Evolutionary conservation across 2,888 invertebrate species (phyloP), one percentile per base, ranked within the genome.

Genomic region (Sericinus montela): DNA sequence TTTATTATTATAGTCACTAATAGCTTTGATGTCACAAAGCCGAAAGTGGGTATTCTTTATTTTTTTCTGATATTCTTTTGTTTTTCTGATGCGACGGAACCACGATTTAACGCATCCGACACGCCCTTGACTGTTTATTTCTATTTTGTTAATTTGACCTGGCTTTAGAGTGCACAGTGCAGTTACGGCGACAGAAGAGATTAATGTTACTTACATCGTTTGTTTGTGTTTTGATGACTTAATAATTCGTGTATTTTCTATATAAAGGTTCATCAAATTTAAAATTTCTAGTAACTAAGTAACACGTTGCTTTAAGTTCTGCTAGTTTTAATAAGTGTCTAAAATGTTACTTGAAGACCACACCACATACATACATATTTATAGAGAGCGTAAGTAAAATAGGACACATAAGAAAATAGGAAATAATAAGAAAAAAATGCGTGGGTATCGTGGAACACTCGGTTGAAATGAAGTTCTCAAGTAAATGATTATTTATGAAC

Each of bases 191-290:
- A 45, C 41, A 41, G 19, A 3, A 23, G 9, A 37, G 45, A 50
- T 50, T 45, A 41, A 29, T 36, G 35, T 38, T 28, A 38, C 44
- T 34, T 19, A 32, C 29, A 11, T 35, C 38, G 34, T 50, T 50
- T 45, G 50, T 45, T 45, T 41, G 16, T 11, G 30, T 50, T 41
- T 41, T 50, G 45, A 50, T 45, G 50, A 29, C 50, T 50, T 45
- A 41, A 50, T 49, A 44, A 45, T 35, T 34, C 25, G 8, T 29
- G 36, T 28, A 29, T 30, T 7, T 10, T 28, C 3, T 47, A 35
- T 41, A 25, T 11, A 32, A 34, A 40, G 23, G 40, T 36, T n/a
- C 14, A 13, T 40, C 25, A 5, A 35, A 41, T 34, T 34, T 5
- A 8, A 34, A 16, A 19, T 42, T 43, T 34, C 19, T 19, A 19